Conservation (phyloP, 2,113 vertebrate genomes). For the Poeciliopsis turrubarensis region DNA sequence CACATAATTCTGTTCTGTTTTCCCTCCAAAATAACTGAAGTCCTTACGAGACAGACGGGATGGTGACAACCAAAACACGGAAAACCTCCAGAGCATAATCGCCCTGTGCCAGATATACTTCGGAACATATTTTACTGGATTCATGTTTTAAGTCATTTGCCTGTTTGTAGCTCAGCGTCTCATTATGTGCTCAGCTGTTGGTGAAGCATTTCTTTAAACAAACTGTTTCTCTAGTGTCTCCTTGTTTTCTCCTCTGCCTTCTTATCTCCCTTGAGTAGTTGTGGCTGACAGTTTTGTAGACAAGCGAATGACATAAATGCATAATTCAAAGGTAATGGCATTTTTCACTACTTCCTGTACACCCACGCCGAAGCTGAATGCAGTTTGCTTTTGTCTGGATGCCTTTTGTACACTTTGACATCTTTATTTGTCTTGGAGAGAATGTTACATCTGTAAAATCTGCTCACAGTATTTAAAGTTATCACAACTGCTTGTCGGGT, state of each 20-base stretch:
- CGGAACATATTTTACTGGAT: conserved; percentile 10
- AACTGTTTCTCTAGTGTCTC: conserved; percentile 14
- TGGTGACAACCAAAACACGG: neutral
- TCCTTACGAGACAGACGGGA: conserved; percentile 47
- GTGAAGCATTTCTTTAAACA: conserved; percentile 42
- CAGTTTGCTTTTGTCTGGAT: conserved; percentile 1
- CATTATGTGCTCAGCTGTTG: conserved; percentile 44
- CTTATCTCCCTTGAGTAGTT: conserved; percentile 37
- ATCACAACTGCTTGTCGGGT: neutral
- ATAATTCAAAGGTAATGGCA: conserved; percentile 37
- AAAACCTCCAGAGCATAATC: conserved; percentile 22
- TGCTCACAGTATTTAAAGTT: neutral
- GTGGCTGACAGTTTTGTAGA: conserved; percentile 20
- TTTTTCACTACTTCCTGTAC: neutral
- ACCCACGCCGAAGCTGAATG: conserved; percentile 24
- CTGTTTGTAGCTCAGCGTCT: conserved; percentile 41
- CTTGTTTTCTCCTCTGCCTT: conserved; percentile 19
- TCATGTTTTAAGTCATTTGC: conserved; percentile 44
- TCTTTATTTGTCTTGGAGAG: neutral
- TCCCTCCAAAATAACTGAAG: conserved; percentile 23
- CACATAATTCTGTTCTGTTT: neutral
- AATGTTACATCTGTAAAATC: neutral
- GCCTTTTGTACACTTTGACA: neutral
- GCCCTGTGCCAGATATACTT: conserved; percentile 19
- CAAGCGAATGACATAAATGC: conserved; percentile 20